These are phyloP conservation scores for Barbus barbus DNA, from an alignment of 2,113 vertebrate genomes.

Conservation along the genomic window DNA sequence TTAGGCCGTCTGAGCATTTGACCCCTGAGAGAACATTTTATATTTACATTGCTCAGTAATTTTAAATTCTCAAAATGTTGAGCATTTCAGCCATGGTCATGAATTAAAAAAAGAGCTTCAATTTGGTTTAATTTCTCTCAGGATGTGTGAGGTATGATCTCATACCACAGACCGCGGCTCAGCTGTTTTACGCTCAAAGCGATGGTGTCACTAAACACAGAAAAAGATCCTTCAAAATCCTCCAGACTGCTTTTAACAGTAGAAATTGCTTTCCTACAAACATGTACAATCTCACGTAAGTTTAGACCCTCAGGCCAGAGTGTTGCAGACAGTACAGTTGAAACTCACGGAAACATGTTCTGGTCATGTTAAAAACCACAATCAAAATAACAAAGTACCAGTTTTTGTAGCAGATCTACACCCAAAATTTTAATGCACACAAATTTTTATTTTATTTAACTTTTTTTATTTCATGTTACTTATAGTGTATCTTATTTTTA, in stretches of 20 bases:
- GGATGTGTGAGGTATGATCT: not conserved
- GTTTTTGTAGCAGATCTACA: not conserved
- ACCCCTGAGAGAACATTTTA: not conserved
- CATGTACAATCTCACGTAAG: not conserved
- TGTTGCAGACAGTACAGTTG: not conserved
- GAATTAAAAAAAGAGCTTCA: not conserved
- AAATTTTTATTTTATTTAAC: not conserved
- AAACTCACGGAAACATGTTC: not conserved
- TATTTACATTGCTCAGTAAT: constrained; percentile 8
- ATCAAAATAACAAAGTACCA: not conserved
- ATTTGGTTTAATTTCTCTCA: not conserved
- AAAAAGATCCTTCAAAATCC: not conserved
- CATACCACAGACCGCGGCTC: too few species aligned
- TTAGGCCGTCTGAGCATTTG: not conserved
- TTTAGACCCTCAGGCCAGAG: not conserved
- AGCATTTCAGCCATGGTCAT: not conserved
- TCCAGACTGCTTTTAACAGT: not conserved
- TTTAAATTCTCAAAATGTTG: not conserved
- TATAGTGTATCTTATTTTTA: not conserved
- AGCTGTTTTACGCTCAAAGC: not conserved
- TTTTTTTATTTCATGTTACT: not conserved
- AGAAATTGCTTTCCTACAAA: not conserved
- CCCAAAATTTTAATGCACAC: not conserved
- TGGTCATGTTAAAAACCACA: not conserved
- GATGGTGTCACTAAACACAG: not conserved